Conservation (phyloP, 2,797 vertebrate species). For the Heliangelus exortis region DNA sequence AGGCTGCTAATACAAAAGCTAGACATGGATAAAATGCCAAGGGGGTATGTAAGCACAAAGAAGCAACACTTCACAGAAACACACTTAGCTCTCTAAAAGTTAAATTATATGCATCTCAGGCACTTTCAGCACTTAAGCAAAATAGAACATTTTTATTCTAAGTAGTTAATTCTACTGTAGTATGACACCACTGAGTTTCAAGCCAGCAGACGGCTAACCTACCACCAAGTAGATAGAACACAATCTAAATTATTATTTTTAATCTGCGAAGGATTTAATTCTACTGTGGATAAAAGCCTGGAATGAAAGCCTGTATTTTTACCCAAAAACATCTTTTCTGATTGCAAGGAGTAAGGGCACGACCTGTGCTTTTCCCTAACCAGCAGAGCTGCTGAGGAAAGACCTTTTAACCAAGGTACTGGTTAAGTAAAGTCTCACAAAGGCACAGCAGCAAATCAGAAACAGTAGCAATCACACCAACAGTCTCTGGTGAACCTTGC, state of each 20-base stretch:
- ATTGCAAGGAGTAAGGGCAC: background rate
- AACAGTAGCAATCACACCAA: background rate
- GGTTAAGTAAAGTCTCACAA: background rate
- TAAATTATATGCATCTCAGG: conserved; percentile 82
- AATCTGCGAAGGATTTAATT: background rate
- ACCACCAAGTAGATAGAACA: background rate
- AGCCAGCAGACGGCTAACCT: background rate
- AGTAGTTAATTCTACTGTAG: background rate
- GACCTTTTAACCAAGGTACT: background rate
- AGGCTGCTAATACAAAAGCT: conserved; percentile 1
- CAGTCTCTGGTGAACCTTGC: background rate
- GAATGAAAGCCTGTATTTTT: background rate
- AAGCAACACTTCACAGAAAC: conserved; percentile 58
- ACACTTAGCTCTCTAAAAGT: conserved; percentile 66
- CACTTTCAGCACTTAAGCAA: conserved; percentile 62
- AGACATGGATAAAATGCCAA: background rate
- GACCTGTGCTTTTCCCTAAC: background rate
- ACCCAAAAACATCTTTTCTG: background rate
- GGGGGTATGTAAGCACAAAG: conserved; percentile 17
- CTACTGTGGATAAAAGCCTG: background rate
- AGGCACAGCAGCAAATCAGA: background rate
- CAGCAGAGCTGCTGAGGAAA: background rate
- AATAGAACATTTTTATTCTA: background rate
- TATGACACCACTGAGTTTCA: background rate
- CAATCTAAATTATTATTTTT: background rate